Evolutionary conservation across 1,140 invertebrate species (phyloP), one percentile per base, ranked within the genome.

Genomic region (Meloidogyne exigua): DNA sequence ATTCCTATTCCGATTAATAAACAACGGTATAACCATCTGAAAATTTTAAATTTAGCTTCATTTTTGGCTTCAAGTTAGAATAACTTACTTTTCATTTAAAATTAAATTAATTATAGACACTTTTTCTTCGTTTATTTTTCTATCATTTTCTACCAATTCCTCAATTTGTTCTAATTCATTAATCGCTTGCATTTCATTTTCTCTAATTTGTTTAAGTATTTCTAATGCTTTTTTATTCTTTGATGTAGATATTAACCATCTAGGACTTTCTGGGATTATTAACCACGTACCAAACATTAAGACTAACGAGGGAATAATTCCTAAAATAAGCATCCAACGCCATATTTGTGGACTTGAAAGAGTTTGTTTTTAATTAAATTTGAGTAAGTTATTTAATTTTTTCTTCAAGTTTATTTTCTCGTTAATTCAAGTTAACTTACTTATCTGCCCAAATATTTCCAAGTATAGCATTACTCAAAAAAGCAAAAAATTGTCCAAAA

Each of bases 381-480:
- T 42, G 1, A 11, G 39, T 42, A 1, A 32, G 2, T 32, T 32
- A 3, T 32, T 32, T 32, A 3, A 3, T 32, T 32, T 32, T 32
- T 32, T 2, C 28, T 32, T 32, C 28, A 32, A 32, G 28, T 32
- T 32, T 32, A 32, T 32, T 32, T 32, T 32, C 7, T 32, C n/a
- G n/a, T 32, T 32, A 7, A 15, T 49, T 49, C 5, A 13, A 42
- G 10, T 42, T 18, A 18, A 49, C 44, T n/a, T 5, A 49, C 44
- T 72, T 62, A 28, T 72, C 70, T 25, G 15, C 70, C 70, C 70
- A 72, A 72, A 72, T 62, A 72, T 15, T 72, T 44, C 70, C 70
- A 21, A 72, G 44, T 57, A 72, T 72, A 28, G 70, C 70, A 62
- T 72, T 72, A 28, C 70, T 72, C 9, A 72, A 18, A 25, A 72